A percentile compares a stretch with the other conserved stretches of the same genome.
phyloP scores from a whole-genome alignment of 2,797 vertebrate genomes.

The Fistularia commersonii region DNA sequence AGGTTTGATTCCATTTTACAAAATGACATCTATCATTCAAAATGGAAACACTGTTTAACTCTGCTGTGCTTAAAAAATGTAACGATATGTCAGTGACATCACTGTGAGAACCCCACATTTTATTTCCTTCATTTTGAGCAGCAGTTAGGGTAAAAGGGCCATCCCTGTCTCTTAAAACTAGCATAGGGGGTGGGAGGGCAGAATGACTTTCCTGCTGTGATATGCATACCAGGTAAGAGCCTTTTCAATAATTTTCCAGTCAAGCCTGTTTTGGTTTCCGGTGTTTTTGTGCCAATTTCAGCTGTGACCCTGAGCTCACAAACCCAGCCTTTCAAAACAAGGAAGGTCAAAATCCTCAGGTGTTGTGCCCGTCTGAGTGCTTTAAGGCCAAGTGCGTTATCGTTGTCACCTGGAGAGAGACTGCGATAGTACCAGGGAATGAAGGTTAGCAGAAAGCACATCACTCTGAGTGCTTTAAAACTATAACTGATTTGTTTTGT shows the following conservation, averaged over 20 bases:
- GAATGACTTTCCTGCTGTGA: slow-evolving; percentile 68
- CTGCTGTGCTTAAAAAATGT: background rate
- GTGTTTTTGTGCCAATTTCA: slow-evolving; percentile 64
- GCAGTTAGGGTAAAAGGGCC: background rate
- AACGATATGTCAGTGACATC: background rate
- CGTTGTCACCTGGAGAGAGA: slow-evolving; percentile 61
- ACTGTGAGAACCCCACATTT: background rate
- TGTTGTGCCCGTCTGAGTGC: slow-evolving; percentile 66
- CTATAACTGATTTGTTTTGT: slow-evolving; percentile 47
- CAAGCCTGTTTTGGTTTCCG: slow-evolving; percentile 75
- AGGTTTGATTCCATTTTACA: too few relatives aligned
- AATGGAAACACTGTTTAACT: background rate
- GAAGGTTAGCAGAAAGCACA: slow-evolving; percentile 54
- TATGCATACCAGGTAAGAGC: slow-evolving; percentile 71
- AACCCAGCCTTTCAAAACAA: slow-evolving; percentile 63
- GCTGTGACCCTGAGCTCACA: slow-evolving; percentile 54
- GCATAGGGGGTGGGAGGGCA: slow-evolving; percentile 13
- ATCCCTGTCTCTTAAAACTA: background rate
- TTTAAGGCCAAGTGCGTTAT: slow-evolving; percentile 75
- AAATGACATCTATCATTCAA: too few relatives aligned
- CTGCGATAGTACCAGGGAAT: slow-evolving; percentile 54
- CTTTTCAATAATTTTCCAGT: slow-evolving; percentile 73
- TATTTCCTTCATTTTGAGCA: slow-evolving; percentile 1
- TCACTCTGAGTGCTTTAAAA: slow-evolving; percentile 59
- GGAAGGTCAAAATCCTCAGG: slow-evolving; percentile 72